Evolutionary conservation across 2,113 vertebrate species (phyloP).

Genomic region (Tachycineta bicolor): DNA sequence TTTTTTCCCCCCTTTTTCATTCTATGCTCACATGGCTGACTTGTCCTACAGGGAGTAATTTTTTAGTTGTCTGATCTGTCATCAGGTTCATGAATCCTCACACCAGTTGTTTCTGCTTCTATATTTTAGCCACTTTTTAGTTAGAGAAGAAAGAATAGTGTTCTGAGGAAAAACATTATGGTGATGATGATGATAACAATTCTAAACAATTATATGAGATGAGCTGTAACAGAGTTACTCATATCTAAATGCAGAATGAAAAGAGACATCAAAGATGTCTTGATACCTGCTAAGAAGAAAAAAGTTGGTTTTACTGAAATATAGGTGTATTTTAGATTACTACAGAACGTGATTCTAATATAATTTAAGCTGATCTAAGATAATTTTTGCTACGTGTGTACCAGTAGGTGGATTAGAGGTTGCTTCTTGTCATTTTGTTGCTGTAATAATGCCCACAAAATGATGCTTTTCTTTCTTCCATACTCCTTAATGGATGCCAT

Average conservation of each 20-base stretch:
- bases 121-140: neutral
- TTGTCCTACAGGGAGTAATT: neutral
- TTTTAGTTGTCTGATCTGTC: neutral
- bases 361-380: neutral
- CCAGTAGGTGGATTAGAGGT: neutral
- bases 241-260: neutral
- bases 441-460: neutral
- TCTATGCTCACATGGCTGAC: neutral
- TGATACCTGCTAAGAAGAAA: neutral
- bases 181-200: neutral
- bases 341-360: neutral
- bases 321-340: neutral
- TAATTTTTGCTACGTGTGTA: neutral
- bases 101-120: neutral
- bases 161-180: neutral
- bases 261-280: neutral
- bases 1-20: neutral
- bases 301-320: neutral
- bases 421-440: neutral
- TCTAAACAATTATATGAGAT: neutral
- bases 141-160: neutral
- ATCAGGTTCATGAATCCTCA: neutral
- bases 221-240: neutral
- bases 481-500: neutral
- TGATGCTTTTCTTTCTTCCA: neutral